phyloP scores from a whole-genome alignment of 2,888 invertebrate species.

The Hoplodrina blanda region DNA sequence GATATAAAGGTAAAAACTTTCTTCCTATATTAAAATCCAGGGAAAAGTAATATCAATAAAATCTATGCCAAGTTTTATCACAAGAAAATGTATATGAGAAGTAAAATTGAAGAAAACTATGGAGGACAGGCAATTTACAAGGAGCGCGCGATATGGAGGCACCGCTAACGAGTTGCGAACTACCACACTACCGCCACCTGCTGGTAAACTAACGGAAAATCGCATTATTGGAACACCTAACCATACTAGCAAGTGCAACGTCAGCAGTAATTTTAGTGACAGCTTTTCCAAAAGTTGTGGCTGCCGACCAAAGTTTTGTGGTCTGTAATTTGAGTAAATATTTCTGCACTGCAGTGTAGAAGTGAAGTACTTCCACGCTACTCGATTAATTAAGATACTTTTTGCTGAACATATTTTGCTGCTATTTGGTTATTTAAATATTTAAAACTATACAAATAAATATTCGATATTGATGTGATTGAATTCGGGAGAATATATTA shows the following conservation, averaged over 20 bases:
- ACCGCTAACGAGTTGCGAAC: slow-evolving; percentile 72
- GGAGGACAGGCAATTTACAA: slow-evolving; percentile 66
- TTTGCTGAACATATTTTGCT: background rate
- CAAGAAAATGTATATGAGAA: slow-evolving; percentile 49
- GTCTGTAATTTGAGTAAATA: slow-evolving; percentile 33
- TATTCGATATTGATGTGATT: too few species aligned
- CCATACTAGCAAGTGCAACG: slow-evolving; percentile 45
- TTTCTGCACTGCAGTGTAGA: slow-evolving; percentile 26
- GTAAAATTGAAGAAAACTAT: slow-evolving; percentile 62
- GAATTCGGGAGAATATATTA: too few species aligned
- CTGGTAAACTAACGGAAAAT: slow-evolving; percentile 68
- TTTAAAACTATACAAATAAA: too few species aligned
- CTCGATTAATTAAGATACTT: slow-evolving; percentile 3
- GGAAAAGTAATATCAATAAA: slow-evolving; percentile 23
- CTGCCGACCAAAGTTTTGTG: slow-evolving; percentile 34
- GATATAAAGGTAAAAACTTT: background rate
- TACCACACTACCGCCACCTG: slow-evolving; percentile 65
- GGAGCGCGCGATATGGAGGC: slow-evolving; percentile 60
- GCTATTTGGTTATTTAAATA: background rate
- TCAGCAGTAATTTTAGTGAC: slow-evolving; percentile 49
- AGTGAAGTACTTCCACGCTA: slow-evolving; percentile 5
- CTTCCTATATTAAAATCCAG: slow-evolving; percentile 21
- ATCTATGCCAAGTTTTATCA: slow-evolving; percentile 24
- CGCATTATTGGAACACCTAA: slow-evolving; percentile 67
- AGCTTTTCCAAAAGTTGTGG: slow-evolving; percentile 33